Evolutionary conservation across 2,888 invertebrate species (phyloP).

Genomic region (Paralinhomoeus sp.): DNA sequence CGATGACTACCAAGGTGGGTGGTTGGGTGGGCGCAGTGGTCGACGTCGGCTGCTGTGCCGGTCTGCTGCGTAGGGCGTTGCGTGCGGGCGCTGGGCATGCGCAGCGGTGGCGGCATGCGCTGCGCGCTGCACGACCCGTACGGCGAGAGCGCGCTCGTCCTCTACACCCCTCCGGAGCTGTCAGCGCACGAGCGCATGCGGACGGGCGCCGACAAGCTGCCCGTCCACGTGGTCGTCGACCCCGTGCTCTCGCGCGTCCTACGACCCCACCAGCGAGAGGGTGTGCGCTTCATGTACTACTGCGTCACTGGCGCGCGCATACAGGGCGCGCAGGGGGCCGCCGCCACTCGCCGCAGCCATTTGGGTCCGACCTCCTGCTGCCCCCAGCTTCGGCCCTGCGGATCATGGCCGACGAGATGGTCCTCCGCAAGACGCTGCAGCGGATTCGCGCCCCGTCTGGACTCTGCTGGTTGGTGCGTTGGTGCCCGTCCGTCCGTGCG

Average conservation of each 20-base stretch:
- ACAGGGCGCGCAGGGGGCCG: constrained; percentile 22
- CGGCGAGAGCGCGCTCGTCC: constrained; percentile 66
- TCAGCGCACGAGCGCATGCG: constrained; percentile 69
- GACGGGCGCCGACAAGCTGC: too few relatives aligned
- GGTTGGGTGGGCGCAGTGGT: too few relatives aligned
- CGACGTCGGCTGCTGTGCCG: too few relatives aligned
- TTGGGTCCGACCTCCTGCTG: too few relatives aligned
- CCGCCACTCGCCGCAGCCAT: too few relatives aligned
- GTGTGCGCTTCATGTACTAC: constrained; percentile 96
- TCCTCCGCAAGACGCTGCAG: constrained; percentile 69
- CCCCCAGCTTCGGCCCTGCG: constrained; percentile 64
- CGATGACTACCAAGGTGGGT: constrained; percentile 45
- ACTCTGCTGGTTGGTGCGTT: constrained; percentile 42
- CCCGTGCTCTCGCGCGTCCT: constrained; percentile 66
- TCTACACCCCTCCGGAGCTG: constrained; percentile 58
- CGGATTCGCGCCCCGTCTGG: constrained; percentile 72
- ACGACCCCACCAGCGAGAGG: constrained; percentile 91
- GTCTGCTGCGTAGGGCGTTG: constrained; percentile 27
- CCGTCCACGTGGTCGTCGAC: constrained; percentile 91
- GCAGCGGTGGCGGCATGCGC: constrained; percentile 41
- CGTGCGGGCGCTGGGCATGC: constrained; percentile 54
- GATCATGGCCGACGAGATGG: constrained; percentile 99
- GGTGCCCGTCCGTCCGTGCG: neutral
- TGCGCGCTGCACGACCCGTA: constrained; percentile 68
- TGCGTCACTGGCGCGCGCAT: constrained; percentile 81